phyloP scores from a whole-genome alignment of 1,140 invertebrate genomes.

The Sinella curviseta region DNA sequence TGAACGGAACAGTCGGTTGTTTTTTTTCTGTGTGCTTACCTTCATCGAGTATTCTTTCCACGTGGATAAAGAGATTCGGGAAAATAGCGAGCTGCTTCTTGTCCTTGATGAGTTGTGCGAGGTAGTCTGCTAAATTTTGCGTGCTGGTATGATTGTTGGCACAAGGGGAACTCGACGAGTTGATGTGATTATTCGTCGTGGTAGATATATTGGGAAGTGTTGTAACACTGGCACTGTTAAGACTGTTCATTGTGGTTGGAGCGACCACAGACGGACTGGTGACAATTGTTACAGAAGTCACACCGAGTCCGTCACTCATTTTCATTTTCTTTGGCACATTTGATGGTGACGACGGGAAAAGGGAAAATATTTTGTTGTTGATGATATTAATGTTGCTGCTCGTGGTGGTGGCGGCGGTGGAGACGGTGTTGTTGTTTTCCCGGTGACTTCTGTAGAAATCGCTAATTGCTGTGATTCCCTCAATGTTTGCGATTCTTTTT shows the following conservation, averaged over 20 bases:
- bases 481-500: not conserved
- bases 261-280: constrained; percentile 39
- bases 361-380: constrained; percentile 23
- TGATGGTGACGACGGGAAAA: constrained; percentile 24
- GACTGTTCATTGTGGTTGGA: constrained; percentile 38
- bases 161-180: constrained; percentile 35
- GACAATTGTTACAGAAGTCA: constrained; percentile 46
- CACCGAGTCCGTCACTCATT: constrained; percentile 49
- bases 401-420: not conserved
- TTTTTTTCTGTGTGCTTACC: constrained; percentile 67
- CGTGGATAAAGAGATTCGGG: constrained; percentile 98
- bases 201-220: not conserved
- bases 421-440: constrained; percentile 1
- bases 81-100: constrained; percentile 99
- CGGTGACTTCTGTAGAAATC: not conserved
- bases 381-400: constrained; percentile 8
- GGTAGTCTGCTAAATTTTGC: constrained; percentile 97
- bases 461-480: not conserved
- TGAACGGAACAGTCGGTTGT: not conserved
- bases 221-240: constrained; percentile 23
- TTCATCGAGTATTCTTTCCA: constrained; percentile 98
- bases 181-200: constrained; percentile 39
- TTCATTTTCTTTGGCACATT: constrained; percentile 49
- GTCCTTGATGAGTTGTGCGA: constrained; percentile 99
- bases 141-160: constrained; percentile 68